Conservation (phyloP, 2,113 vertebrate species). For the Blennius ocellaris region DNA sequence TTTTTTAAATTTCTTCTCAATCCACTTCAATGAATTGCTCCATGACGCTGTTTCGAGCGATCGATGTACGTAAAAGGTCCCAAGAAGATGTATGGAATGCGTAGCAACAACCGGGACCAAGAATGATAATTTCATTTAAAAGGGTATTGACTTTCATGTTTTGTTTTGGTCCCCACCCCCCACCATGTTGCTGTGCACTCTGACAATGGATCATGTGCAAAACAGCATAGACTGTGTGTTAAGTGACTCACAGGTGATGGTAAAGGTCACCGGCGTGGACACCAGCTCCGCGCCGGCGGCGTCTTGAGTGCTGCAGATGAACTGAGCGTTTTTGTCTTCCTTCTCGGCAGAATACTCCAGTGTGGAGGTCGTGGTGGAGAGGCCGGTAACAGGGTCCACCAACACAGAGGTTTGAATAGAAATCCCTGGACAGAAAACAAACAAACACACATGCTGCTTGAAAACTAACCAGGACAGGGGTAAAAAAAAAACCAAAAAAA, state of each 20-base stretch:
- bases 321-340: conserved; percentile 86
- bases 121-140: too few relatives aligned
- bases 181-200: not conserved
- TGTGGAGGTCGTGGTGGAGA: conserved; percentile 85
- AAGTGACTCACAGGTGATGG: conserved; percentile 91
- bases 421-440: conserved; percentile 77
- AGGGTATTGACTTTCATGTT: not conserved
- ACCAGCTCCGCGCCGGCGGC: conserved; percentile 76
- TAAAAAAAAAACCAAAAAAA: not conserved
- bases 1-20: too few relatives aligned
- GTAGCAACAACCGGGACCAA: too few relatives aligned
- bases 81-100: too few relatives aligned
- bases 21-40: too few relatives aligned
- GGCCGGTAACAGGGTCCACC: conserved; percentile 83
- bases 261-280: conserved; percentile 85
- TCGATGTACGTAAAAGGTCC: too few relatives aligned
- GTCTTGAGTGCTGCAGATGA: conserved; percentile 86
- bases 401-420: conserved; percentile 80
- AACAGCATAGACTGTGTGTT: not conserved
- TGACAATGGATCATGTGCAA: not conserved
- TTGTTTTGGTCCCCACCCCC: too few relatives aligned
- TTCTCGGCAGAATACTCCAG: conserved; percentile 89
- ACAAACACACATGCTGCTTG: conserved; percentile 21
- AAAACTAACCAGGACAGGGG: conserved; percentile 21
- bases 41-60: too few relatives aligned